Conservation (phyloP, 2,797 vertebrate species). For the Liparis tanakae region DNA sequence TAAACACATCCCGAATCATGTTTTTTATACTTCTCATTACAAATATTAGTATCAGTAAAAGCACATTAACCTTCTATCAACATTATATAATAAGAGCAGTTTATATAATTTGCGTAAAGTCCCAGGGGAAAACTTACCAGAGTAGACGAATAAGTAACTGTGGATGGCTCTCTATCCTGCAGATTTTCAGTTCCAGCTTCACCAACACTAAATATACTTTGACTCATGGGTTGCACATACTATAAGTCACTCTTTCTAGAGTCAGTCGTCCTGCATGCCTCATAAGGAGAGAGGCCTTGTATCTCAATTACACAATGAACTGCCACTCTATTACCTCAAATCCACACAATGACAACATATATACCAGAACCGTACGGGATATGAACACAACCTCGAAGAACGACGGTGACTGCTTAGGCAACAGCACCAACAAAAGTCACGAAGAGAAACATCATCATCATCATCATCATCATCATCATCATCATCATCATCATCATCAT, state of each 20-base stretch:
- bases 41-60: not conserved
- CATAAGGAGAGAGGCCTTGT: not conserved
- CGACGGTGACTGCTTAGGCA: constrained; percentile 58
- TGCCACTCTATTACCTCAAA: not conserved
- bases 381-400: constrained; percentile 3
- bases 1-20: no score
- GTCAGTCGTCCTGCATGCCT: constrained; percentile 35
- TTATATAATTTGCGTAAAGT: not conserved
- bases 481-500: no score
- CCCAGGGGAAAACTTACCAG: constrained; percentile 13
- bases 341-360: not conserved
- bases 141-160: constrained; percentile 2
- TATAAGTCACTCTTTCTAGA: constrained; percentile 49
- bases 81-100: not conserved
- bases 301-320: not conserved
- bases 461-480: not conserved
- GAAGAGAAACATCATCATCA: constrained; percentile 26
- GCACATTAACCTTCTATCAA: not conserved
- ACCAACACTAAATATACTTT: constrained; percentile 29
- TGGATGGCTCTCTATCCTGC: constrained; percentile 10
- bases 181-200: not conserved
- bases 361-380: not conserved
- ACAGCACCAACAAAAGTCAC: constrained; percentile 78
- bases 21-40: not conserved
- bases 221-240: constrained; percentile 15